Base-by-base conservation (phyloP, 2,797 vertebrate genomes). In the Lindbergichthys nudifrons region DNA sequence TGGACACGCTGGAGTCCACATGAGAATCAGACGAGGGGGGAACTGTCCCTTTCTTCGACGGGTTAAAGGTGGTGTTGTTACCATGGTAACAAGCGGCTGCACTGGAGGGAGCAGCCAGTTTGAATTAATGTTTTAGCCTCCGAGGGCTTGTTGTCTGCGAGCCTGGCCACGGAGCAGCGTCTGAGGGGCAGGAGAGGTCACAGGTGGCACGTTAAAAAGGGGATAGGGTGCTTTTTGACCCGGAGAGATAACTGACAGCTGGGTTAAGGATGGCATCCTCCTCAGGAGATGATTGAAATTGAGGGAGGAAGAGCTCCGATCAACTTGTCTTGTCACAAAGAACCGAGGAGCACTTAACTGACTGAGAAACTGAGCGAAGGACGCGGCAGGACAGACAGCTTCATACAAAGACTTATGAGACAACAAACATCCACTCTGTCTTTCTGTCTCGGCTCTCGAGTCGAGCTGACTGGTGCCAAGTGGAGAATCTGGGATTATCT, bases 1-100 rank as follows among this genome's bases (percentile, higher is more conserved):
- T 99, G 77, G 97, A 98, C 92, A 96, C 96, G 0, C 94, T 99
- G 48, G 97, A 98, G 91, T 97, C 97, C 89, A 98, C 97, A 96
- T 99, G 97, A 99, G 86, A 86, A 60, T 60, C 13, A 32, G 65
- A 36, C 10, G 21, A 26, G 26, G n/a, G 15, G 18, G 53, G 18
- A 51, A 75, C 82, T 70, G 67, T 84, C 57, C 68, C 60, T 42
- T 73, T 51, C 63, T 63, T 41, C 12, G 32, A 47, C 57, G 47
- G 54, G 64, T 62, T 52, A 50, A 50, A 39, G 70, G 79, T 79
- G 78, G 64, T 83, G 73, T 63, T 51, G 71, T 91, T 84, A 81
- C 85, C 75, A 71, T 46, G 78, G 81, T 83, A 77, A 82, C 81
- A 63, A 76, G 53, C 5, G 64, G 88, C 86, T 87, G 85, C 85